Evolutionary conservation across 2,888 invertebrate species (phyloP).

Genomic region (Resseliella maxima): DNA sequence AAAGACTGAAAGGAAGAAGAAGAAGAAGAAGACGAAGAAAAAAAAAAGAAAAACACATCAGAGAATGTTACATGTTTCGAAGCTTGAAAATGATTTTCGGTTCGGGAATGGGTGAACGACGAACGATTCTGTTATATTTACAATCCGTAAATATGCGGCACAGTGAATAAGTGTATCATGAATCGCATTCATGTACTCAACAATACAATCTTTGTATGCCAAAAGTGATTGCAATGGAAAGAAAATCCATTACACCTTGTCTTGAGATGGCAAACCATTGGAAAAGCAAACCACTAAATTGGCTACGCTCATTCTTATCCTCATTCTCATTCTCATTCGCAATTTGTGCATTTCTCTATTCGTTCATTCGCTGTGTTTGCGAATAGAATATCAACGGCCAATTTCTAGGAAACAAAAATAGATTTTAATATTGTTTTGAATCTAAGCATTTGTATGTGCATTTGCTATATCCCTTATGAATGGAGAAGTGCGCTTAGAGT

Average conservation of each 20-base stretch:
- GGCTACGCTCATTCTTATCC: neutral
- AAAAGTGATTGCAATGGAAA: neutral
- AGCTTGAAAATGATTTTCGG: neutral
- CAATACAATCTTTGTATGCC: slow-evolving; percentile 1
- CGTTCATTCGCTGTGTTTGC: too few relatives aligned
- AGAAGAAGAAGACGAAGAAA: too few relatives aligned
- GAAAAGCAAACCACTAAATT: slow-evolving; percentile 2
- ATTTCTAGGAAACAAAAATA: neutral
- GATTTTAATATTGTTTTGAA: neutral
- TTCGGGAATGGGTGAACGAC: neutral
- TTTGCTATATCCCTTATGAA: neutral
- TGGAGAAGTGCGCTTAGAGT: neutral
- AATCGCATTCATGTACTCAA: neutral
- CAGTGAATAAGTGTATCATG: neutral
- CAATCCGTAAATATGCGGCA: slow-evolving; percentile 13
- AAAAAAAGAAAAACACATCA: too few relatives aligned
- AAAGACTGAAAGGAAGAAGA: too few relatives aligned
- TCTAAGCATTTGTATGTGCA: neutral
- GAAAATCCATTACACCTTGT: neutral
- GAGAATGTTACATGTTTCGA: neutral
- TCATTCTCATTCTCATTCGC: neutral
- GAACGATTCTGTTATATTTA: neutral
- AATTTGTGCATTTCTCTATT: neutral
- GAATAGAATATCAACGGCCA: neutral
- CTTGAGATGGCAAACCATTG: neutral